Evolutionary conservation across 2,797 vertebrate genomes (phyloP).

Genomic region (Hemibagrus guttatus): DNA sequence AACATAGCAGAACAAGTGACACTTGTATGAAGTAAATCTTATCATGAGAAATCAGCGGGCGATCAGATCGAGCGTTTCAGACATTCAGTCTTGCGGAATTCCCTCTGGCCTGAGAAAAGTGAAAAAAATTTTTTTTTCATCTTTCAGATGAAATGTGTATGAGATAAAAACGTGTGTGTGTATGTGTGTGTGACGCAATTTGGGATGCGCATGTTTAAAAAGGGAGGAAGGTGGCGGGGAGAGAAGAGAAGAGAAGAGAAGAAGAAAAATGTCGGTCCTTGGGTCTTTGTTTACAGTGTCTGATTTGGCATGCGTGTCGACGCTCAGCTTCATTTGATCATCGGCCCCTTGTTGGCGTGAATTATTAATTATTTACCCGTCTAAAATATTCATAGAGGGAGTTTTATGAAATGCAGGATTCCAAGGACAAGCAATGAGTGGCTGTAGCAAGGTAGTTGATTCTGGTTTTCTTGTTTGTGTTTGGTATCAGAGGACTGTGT

Average conservation of each 20-base stretch:
- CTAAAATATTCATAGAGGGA: conserved; percentile 75
- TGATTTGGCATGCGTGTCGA: conserved; percentile 71
- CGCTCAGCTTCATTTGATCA: conserved; percentile 75
- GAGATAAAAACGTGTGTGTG: conserved; percentile 51
- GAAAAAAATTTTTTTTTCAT: conserved; percentile 10
- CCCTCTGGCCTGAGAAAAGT: conserved; percentile 63
- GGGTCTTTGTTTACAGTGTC: conserved; percentile 75
- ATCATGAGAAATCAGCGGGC: conserved; percentile 78
- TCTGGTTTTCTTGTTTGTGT: conserved; percentile 59
- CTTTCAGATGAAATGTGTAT: conserved; percentile 55
- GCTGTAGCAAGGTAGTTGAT: conserved; percentile 65
- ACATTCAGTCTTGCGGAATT: conserved; percentile 66
- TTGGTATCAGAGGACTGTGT: conserved; percentile 63
- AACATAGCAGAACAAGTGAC: conserved; percentile 75
- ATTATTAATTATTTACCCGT: conserved; percentile 80
- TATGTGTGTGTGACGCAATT: conserved; percentile 54
- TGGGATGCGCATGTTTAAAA: conserved; percentile 73
- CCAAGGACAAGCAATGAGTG: conserved; percentile 63
- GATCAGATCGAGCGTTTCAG: conserved; percentile 76
- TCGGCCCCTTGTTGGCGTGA: conserved; percentile 73
- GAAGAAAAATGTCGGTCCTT: conserved; percentile 66
- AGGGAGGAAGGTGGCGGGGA: conserved; percentile 62
- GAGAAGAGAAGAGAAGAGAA: not conserved
- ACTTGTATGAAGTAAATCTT: conserved; percentile 80
- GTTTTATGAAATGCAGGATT: conserved; percentile 63